Evolutionary conservation across 2,888 invertebrate species (phyloP), one percentile per base, ranked within the genome.

Genomic region (Polydrusus tereticollis): DNA sequence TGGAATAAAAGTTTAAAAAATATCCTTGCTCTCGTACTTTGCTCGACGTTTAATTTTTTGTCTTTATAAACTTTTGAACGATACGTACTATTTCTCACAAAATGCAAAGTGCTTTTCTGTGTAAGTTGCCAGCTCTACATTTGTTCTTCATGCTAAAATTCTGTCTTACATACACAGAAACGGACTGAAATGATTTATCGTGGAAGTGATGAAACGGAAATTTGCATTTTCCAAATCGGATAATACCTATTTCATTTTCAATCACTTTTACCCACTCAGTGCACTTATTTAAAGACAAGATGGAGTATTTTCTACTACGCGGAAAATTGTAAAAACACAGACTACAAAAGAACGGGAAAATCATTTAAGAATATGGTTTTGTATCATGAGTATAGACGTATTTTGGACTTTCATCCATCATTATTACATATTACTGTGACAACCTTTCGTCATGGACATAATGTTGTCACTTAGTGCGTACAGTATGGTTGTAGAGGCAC

Each of bases 31-130:
- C 14, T 50, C 26, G 50, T 50, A 50, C 50, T 50, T 26, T n/a
- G 23, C 14, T 50, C 2, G 26, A 50, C 7, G 23, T 45, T 45
- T 45, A 62, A 29, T 62, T 62, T 62, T 62, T 62, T 60, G 62
- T 45, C 26, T 62, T 43, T 62, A 45, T 45, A 43, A 62, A 62
- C 43, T 62, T 62, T 41, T 41, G 45, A 43, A 62, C 36, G 33
- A 33, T 57, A 36, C 62, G 62, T 62, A 62, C 43, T 45, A 50
- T 57, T 69, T 43, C 47, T 57, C 58, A 47, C 33, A 58, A 58
- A 70, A 65, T 65, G 65, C 45, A 64, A 58, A 70, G 70, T 70
- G 70, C 70, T 70, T 70, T 70, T 64, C 64, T 14, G n/a, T 70
- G 70, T 70, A 58, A 58, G 36, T 50, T 45, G 50, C 64, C 21